Evolutionary conservation across 2,888 invertebrate genomes (phyloP).

Genomic region (Limenitis camilla): DNA sequence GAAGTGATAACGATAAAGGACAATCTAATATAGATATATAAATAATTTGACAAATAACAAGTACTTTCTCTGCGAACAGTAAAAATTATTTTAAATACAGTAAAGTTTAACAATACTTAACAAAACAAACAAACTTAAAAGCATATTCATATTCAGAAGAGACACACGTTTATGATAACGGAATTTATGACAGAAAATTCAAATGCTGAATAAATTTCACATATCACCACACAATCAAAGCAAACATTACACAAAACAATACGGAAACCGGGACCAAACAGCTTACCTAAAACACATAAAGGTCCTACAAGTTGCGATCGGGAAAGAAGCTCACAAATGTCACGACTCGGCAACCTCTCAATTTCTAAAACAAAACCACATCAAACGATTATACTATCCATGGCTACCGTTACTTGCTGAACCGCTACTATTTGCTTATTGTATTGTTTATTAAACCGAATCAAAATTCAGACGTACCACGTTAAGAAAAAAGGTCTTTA

Average conservation of each 20-base stretch:
- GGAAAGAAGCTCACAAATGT: conserved; percentile 52
- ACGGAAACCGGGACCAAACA: conserved; percentile 15
- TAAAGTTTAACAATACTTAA: neutral
- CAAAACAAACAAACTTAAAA: neutral
- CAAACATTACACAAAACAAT: conserved; percentile 12
- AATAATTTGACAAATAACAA: no score
- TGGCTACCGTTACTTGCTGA: conserved; percentile 59
- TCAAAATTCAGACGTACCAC: no score
- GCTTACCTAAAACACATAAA: conserved; percentile 16
- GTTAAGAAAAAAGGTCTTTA: no score
- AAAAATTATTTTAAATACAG: no score
- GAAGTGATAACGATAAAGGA: neutral
- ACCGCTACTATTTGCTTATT: conserved; percentile 36
- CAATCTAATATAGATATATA: neutral
- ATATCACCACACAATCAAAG: conserved; percentile 14
- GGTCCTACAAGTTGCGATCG: conserved; percentile 21
- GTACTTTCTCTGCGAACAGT: no score
- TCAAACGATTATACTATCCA: conserved; percentile 56
- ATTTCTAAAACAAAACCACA: conserved; percentile 67
- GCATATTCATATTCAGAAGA: conserved; percentile 4
- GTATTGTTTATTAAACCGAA: neutral
- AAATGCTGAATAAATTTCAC: conserved; percentile 14
- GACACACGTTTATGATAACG: conserved; percentile 12
- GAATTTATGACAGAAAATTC: conserved; percentile 20
- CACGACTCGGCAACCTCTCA: conserved; percentile 63